These are phyloP conservation scores for Wiebesia pumilae DNA, from an alignment of 1,140 invertebrate species.

Conservation along the genomic window DNA sequence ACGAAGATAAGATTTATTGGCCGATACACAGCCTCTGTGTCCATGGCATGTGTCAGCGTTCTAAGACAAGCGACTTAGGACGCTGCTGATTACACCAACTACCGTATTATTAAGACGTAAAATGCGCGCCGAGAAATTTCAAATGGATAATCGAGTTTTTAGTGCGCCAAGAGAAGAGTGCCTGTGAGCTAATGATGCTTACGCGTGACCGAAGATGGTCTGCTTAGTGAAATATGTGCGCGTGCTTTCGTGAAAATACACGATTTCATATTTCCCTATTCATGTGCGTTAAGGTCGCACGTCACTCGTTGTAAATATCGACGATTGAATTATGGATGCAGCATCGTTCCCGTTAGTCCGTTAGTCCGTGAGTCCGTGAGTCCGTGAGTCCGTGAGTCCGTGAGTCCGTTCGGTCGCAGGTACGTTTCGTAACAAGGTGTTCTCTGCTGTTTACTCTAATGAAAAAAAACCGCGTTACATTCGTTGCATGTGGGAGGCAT, in stretches of 20 bases:
- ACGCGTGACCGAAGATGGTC: neutral
- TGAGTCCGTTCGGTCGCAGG: no score
- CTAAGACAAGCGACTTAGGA: slow-evolving; percentile 21
- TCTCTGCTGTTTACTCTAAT: no score
- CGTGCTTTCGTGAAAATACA: neutral
- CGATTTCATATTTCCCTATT: neutral
- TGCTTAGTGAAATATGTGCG: neutral
- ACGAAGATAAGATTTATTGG: slow-evolving; percentile 49
- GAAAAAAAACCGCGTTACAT: no score
- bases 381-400: neutral
- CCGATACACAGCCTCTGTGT: neutral
- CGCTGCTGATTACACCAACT: slow-evolving; percentile 11
- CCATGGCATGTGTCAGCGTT: slow-evolving; percentile 11
- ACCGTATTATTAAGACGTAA: slow-evolving; percentile 29
- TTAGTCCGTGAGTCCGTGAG: neutral
- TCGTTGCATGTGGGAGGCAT: no score
- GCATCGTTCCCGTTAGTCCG: neutral
- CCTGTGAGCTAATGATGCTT: neutral
- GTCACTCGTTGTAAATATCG: neutral
- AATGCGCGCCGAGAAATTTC: neutral
- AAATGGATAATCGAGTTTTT: neutral
- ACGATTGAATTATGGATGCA: neutral
- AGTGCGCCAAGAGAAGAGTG: neutral
- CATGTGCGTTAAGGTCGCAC: neutral
- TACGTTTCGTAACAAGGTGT: neutral